Base-by-base conservation (phyloP, 2,797 vertebrate genomes). In the Rhinoraja longicauda region DNA sequence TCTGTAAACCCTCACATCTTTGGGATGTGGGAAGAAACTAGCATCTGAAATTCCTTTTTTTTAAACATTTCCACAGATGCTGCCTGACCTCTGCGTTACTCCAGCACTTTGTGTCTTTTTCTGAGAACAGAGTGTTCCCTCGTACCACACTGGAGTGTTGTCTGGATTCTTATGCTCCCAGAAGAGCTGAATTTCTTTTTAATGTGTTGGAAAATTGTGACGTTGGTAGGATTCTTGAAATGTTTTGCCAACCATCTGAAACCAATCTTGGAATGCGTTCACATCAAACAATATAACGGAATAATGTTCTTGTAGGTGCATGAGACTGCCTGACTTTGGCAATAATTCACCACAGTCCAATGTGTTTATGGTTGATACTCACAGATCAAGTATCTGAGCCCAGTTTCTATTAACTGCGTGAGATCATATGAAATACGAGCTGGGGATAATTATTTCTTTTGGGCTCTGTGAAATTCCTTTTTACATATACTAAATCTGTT, bases 371-470 rank as follows among this genome's bases (percentile, higher is more conserved):
- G 45, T 12, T 2, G 24, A 86, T 86, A 73, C 70, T 53, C 53
- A 39, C 90, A 53, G 39, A 57, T 13, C 45, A 24, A 92, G 67
- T 73, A 26, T 39, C 67, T 92, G 90, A 92, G 24, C 70, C 26
- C 90, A 29, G 70, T 29, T 72, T 36, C 53, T 29, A 39, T 36
- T 15, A 36, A 36, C 39, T 36, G 17, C 15, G 1, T 92, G 9
- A 53, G 90, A 72, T 92, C 90, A 95, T 95, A 95, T 95, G 95
- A 94, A 95, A 96, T 94, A 93, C 94, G 95, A 96, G 95, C 94
- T 94, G 93, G 91, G 94, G 94, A 93, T 95, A 95, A 96, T 95
- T 96, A 96, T 95, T 95, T 96, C 21, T 96, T 95, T 93, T 95
- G 95, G 94, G 94, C 95, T 94, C 95, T 95, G 95, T 95, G 95